Conservation (phyloP, 2,113 vertebrate genomes). For the Vidua macroura region DNA sequence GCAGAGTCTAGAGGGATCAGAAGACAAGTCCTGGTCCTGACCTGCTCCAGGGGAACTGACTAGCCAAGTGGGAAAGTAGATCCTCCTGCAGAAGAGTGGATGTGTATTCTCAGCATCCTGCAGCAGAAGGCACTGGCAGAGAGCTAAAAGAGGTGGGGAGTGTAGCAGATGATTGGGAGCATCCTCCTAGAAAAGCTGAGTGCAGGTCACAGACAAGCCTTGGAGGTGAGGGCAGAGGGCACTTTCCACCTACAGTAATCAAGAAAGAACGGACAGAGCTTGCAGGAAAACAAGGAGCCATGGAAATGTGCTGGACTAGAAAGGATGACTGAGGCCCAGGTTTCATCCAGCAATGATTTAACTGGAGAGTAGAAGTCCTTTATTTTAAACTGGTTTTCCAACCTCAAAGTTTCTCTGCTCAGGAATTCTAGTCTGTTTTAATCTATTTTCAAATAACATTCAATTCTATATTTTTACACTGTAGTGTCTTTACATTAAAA, state of each 20-base stretch:
- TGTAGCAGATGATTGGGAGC: background rate
- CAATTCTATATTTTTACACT: background rate
- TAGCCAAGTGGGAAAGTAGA: background rate
- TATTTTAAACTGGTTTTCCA: background rate
- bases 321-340: background rate
- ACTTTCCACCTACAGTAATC: background rate
- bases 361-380: background rate
- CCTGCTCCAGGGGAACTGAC: background rate
- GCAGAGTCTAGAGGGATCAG: background rate
- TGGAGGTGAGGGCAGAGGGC: background rate
- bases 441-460: background rate
- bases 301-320: background rate
- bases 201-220: background rate
- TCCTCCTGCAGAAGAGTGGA: background rate
- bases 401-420: background rate
- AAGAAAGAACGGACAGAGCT: background rate
- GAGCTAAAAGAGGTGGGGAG: background rate
- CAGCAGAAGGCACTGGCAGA: background rate
- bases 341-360: background rate
- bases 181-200: background rate
- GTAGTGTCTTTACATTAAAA: background rate
- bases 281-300: background rate
- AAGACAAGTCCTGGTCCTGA: background rate
- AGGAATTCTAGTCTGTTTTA: background rate
- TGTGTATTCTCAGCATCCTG: background rate